Base-by-base conservation (phyloP, 2,888 invertebrate species). In the Lycaena phlaeas region DNA sequence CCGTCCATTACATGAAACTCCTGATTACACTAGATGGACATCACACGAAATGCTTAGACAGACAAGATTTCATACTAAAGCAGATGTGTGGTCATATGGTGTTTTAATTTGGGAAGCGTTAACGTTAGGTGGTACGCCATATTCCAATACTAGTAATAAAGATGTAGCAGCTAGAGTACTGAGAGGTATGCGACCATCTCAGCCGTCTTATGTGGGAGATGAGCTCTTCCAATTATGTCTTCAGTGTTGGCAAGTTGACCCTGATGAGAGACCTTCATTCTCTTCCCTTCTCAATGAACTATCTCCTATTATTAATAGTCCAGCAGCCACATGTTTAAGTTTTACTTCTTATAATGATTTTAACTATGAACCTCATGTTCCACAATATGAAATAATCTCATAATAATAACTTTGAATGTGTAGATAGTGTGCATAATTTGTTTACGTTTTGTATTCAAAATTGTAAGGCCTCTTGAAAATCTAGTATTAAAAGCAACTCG, bases 71-170 rank as follows among this genome's bases (percentile, higher is more conserved):
- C 88, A 89, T n/a, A 75, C 85, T 3, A 90, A 92, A 56, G 91
- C 92, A 40, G 93, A 94, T 58, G 87, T 93, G 3, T 95, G 95
- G 95, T 91, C 94, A 0, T 94, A 90, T 66, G 94, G 92, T 0
- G 89, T 93, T 44, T 65, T 94, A 7, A 75, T 94, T 46, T 95
- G 95, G 95, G 95, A 95, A 70, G 89, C 92, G 45, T 86, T 92
- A 51, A 89, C 92, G 3, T 75, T 95, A 59, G 94, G 90, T 26
- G 94, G 89, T 1, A 95, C 95, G 1, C 92, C 92, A 0, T 94
- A 92, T 61, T 86, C 89, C 1, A 88, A 89, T 54, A 84, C 92
- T n/a, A 72, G 78, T 3, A 89, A 86, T 43, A 87, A 87, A 54
- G 92, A 92, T 55, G 85, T 94, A 1, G 72, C 88, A 0, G 88